A percentile compares a stretch with the other conserved stretches of the same genome.
These are phyloP conservation scores for Tholera decimalis DNA, from an alignment of 2,888 invertebrate species.

Conservation along the genomic window DNA sequence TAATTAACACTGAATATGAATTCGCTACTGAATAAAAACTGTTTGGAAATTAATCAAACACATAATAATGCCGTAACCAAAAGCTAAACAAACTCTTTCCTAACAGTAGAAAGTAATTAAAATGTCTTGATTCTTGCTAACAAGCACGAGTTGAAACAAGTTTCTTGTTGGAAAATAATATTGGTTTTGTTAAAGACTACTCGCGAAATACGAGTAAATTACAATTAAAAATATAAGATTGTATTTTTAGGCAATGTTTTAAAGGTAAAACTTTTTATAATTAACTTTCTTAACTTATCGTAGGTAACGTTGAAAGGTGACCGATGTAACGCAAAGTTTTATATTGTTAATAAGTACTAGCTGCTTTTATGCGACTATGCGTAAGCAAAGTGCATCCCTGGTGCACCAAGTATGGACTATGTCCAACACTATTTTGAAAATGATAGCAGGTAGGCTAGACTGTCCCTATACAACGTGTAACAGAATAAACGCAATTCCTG, in stretches of 20 bases:
- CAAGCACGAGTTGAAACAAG: slow-evolving; percentile 27
- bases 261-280: background rate
- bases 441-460: no score
- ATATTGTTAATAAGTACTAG: no score
- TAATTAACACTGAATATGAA: background rate
- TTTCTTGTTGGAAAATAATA: slow-evolving; percentile 45
- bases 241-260: background rate
- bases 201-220: slow-evolving; percentile 27
- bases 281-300: background rate
- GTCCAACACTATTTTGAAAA: no score
- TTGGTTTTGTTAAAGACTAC: slow-evolving; percentile 45
- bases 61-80: slow-evolving; percentile 1
- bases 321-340: no score
- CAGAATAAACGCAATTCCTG: no score
- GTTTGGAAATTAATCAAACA: slow-evolving; percentile 26
- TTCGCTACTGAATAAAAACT: background rate
- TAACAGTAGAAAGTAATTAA: slow-evolving; percentile 44
- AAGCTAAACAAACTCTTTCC: slow-evolving; percentile 29
- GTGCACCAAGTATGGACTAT: no score
- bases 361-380: no score
- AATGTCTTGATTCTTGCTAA: slow-evolving; percentile 37
- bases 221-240: background rate
- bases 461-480: no score
- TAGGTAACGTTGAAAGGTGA: background rate
- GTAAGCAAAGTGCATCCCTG: no score